Base-by-base conservation (phyloP, 2,888 invertebrate species). In the Malthinus flaveolus region DNA sequence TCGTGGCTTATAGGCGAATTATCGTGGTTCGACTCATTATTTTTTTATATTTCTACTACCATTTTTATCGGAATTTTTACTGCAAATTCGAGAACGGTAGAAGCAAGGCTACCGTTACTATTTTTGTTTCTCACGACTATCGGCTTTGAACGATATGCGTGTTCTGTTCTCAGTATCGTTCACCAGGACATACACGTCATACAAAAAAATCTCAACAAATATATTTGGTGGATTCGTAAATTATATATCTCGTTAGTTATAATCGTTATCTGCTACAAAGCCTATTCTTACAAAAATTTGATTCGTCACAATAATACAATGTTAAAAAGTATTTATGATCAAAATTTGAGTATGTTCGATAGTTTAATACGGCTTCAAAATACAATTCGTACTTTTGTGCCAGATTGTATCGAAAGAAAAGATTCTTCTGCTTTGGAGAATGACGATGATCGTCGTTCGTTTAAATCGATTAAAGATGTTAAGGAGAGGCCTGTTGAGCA, bases 1-100 rank as follows among this genome's bases (percentile, higher is more conserved):
- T 76, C 80, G 44, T 83, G 86, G 81, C 79, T 87, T 54, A 74
- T 87, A 6, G 85, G 85, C 3, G 87, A 87, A 77, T 80, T 87
- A 49, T 85, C 84, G 1, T 84, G 86, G 79, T 76, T 87, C 56
- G 86, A 87, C 70, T 83, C 85, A 0, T 73, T 86, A 31, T 71
- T 84, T n/a, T 87, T 85, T 75, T 87, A 86, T 68, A 71, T 81
- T 10, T 66, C 80, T 3, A 76, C 81, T 10, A 75, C 83, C 36
- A 67, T 85, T 47, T 68, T 85, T 34, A 79, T 82, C 37, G 82
- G 83, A 56, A 67, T 87, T 52, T 74, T 85, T 23, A 87, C 86
- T 34, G 82, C 86, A 1, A 78, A 83, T 1, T 75, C 76, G 51
- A 78, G 83, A 32, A 85, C 86, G 1, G 69, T 75, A n/a, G 76